Evolutionary conservation across 1,140 invertebrate genomes (phyloP), one percentile per base, ranked within the genome.

Genomic region (Geopemphigus sp.): DNA sequence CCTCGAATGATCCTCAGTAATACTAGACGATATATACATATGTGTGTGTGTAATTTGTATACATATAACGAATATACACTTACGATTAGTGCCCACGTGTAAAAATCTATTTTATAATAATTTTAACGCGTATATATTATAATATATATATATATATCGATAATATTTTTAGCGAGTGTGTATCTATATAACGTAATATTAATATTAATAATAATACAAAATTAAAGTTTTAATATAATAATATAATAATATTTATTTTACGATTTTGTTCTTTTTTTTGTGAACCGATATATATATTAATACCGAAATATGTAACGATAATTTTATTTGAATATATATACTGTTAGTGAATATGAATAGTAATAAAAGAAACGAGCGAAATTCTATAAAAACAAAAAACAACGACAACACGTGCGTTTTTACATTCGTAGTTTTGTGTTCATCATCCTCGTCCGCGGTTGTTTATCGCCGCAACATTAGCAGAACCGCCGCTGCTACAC

Each of bases 1-100:
- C 57, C 56, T 78, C 73, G 32, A 78, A 78, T 78, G 73, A 78
- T 78, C 73, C 73, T 78, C 73, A 78, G 22, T 76, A 78, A 78
- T 47, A 78, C 45, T 45, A 47, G 56, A 61, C 50, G 45, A 59
- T 66, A 47, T 59, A 22, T 47, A 66, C 14, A 45, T 39, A 17
- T 39, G 32, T 39, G 32, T 39, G 32, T 39, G 32, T 39, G 32
- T 57, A 22, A n/a, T n/a, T n/a, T 39, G 29, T 59, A 59, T 59
- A 59, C 57, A 59, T 26, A 15, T 59, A 59, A 59, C 15, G 8
- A 39, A 70, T 22, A n/a, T 22, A 45, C 57, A 57, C 29, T 26
- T 76, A 45, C 56, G 26, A 59, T 61, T 61, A 78, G 73, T 1
- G 39, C 22, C 54, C 59, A 78, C 53, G 53, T 78, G 74, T 78